Base-by-base conservation (phyloP, 1,140 invertebrate genomes). In the Lucilia sericata region DNA sequence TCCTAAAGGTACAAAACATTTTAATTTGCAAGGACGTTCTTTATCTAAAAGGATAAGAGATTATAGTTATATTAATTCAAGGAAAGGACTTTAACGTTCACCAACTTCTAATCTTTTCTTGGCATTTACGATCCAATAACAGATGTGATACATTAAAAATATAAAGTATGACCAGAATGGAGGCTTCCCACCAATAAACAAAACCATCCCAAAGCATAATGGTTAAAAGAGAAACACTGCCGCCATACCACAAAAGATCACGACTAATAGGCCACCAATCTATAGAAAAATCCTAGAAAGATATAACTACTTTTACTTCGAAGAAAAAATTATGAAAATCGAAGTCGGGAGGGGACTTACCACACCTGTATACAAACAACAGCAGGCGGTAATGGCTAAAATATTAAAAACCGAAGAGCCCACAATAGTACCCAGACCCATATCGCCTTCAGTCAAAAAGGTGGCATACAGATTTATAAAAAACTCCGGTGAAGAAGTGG, bases 321-420 rank as follows among this genome's bases (percentile, higher is more conserved):
- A 30, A n/a, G n/a, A n/a, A n/a, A n/a, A n/a, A n/a, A n/a, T n/a
- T n/a, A n/a, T n/a, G n/a, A n/a, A n/a, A n/a, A n/a, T n/a, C n/a
- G n/a, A n/a, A n/a, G n/a, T n/a, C n/a, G n/a, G n/a, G n/a, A n/a
- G n/a, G n/a, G n/a, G n/a, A n/a, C 30, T 30, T 49, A 83, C 83
- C 70, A 83, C 51, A 2, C 74, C 83, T 4, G 84, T 30, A 84
- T 95, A 94, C 14, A 97, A 93, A 25, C 96, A 96, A 89, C 96
- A 97, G 87, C 96, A 95, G 21, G 96, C 96, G n/a, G 96, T 95
- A 2, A 98, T 96, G 81, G 96, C 96, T 74, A 97, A 93, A 85
- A 97, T 96, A 91, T 98, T 98, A 92, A 97, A 98, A n/a, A 97
- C 96, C 17, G 97, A 96, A 34, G 96, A 97, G 30, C 96, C 97